phyloP scores from a whole-genome alignment of 2,888 invertebrate genomes.

The Unio pictorum region DNA sequence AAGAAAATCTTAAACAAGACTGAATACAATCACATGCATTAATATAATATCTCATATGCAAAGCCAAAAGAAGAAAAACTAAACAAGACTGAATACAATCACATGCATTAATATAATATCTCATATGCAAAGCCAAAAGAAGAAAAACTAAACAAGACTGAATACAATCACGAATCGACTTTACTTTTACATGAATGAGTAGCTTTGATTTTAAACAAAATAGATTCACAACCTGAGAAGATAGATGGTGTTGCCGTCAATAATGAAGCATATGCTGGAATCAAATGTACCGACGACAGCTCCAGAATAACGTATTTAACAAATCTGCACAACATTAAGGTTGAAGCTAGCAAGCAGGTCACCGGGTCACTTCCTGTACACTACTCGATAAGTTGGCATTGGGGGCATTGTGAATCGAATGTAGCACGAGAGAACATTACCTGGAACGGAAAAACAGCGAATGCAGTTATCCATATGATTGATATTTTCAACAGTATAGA shows the following conservation, averaged over 20 bases:
- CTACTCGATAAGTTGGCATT: slow-evolving; percentile 46
- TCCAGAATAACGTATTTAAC: slow-evolving; percentile 6
- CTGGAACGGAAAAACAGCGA: slow-evolving; percentile 31
- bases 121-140: no score
- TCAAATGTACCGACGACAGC: slow-evolving; percentile 9
- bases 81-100: no score
- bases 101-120: no score
- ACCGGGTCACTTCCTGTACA: slow-evolving; percentile 33
- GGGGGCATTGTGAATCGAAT: slow-evolving; percentile 28
- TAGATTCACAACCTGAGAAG: slow-evolving; percentile 6
- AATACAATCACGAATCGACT: no score
- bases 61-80: no score
- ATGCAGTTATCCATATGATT: slow-evolving; percentile 41
- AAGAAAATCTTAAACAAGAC: no score
- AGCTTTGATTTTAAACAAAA: background rate
- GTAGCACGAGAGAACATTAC: slow-evolving; percentile 18
- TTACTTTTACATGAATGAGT: no score
- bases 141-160: no score
- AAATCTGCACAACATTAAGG: slow-evolving; percentile 13
- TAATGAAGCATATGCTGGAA: slow-evolving; percentile 19
- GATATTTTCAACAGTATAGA: slow-evolving; percentile 49
- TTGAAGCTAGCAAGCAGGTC: slow-evolving; percentile 32
- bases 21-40: no score
- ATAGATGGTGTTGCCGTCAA: slow-evolving; percentile 29
- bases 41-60: no score